Evolutionary conservation across 2,888 invertebrate genomes (phyloP).

Genomic region (Leuctra nigra): DNA sequence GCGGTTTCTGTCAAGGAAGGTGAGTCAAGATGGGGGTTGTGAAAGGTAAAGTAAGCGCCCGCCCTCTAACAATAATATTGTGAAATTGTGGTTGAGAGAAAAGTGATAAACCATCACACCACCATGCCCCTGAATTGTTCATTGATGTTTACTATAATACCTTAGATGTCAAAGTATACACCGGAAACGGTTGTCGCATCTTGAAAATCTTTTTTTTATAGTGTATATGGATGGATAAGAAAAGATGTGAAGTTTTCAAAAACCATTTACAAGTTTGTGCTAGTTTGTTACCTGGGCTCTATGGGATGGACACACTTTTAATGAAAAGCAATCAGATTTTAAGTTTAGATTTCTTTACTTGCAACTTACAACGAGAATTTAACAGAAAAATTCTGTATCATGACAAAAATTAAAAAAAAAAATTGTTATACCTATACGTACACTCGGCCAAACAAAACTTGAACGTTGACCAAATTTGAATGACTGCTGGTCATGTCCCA

Average conservation of each 20-base stretch:
- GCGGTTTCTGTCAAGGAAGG: not conserved
- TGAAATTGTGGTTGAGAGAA: constrained; percentile 15
- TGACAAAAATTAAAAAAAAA: too few relatives aligned
- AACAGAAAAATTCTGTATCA: too few relatives aligned
- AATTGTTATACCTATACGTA: too few relatives aligned
- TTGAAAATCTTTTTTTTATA: constrained; percentile 2
- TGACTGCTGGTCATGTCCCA: too few relatives aligned
- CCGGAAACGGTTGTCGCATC: constrained; percentile 4
- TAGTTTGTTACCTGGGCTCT: too few relatives aligned
- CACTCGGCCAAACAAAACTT: too few relatives aligned
- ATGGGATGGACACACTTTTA: too few relatives aligned
- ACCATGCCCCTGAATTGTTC: constrained; percentile 3
- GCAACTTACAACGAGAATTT: too few relatives aligned
- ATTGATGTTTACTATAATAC: constrained; percentile 9
- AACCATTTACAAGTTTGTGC: not conserved
- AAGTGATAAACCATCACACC: constrained; percentile 16
- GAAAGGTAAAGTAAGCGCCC: constrained; percentile 4
- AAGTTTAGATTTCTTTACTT: too few relatives aligned
- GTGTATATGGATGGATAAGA: too few relatives aligned
- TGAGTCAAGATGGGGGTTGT: not conserved
- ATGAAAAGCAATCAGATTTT: too few relatives aligned
- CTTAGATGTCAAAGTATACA: constrained; percentile 10
- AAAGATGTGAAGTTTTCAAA: not conserved
- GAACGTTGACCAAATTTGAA: too few relatives aligned
- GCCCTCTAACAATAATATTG: constrained; percentile 15